Evolutionary conservation across 1,140 invertebrate species (phyloP).

Genomic region (Trypoxylus dichotomus): DNA sequence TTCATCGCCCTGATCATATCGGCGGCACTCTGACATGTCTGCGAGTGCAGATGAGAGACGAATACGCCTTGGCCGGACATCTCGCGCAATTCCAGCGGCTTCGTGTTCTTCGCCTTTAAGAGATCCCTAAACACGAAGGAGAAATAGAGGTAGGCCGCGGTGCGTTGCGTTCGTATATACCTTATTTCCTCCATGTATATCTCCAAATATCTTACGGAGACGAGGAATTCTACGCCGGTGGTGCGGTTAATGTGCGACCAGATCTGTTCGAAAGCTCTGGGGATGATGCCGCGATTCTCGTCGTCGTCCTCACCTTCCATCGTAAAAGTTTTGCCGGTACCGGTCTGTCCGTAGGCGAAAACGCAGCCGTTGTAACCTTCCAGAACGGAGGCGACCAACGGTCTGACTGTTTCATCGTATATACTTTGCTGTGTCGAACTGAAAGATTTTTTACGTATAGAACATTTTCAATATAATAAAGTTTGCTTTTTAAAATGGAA

Average conservation of each 20-base stretch:
- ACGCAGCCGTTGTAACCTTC: constrained; percentile 96
- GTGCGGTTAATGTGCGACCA: constrained; percentile 88
- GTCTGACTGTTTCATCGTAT: constrained; percentile 93
- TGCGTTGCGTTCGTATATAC: constrained; percentile 30
- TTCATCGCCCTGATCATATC: constrained; percentile 91
- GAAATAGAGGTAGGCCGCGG: not conserved
- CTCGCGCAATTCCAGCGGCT: constrained; percentile 73
- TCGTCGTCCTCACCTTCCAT: constrained; percentile 78
- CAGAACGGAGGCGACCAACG: constrained; percentile 93
- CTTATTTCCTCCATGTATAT: constrained; percentile 91
- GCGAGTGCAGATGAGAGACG: constrained; percentile 88
- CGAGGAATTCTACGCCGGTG: constrained; percentile 87
- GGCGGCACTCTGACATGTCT: constrained; percentile 86
- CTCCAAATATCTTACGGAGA: constrained; percentile 90
- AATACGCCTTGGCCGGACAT: constrained; percentile 79
- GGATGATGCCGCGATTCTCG: constrained; percentile 81
- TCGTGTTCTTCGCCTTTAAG: constrained; percentile 77
- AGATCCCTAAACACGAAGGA: constrained; percentile 69
- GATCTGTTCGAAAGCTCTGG: constrained; percentile 94
- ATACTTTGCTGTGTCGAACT: constrained; percentile 87
- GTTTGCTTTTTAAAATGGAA: too few species aligned
- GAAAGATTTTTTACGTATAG: constrained; percentile 35
- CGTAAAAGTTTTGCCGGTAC: constrained; percentile 66
- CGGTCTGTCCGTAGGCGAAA: constrained; percentile 94
- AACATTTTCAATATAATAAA: not conserved